Conservation (phyloP, 2,113 vertebrate genomes). For the Hassar affinis region DNA sequence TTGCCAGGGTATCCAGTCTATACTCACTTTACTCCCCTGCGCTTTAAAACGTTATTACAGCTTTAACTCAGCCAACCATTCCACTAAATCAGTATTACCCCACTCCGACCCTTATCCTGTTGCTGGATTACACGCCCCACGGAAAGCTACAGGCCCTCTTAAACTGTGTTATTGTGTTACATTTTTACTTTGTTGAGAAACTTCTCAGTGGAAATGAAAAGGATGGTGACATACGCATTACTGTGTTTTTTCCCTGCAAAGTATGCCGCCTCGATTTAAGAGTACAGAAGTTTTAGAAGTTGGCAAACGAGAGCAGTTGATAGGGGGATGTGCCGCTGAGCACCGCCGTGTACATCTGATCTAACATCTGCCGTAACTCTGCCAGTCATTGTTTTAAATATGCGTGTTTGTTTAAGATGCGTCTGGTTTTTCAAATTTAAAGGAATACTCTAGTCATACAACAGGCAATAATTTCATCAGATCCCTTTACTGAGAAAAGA, state of each 20-base stretch:
- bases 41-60: slow-evolving; percentile 52
- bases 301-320: slow-evolving; percentile 57
- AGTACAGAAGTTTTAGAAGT: slow-evolving; percentile 62
- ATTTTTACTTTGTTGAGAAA: slow-evolving; percentile 72
- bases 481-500: not conserved
- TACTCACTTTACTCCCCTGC: slow-evolving; percentile 5
- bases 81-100: slow-evolving; percentile 63
- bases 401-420: slow-evolving; percentile 11
- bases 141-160: slow-evolving; percentile 70
- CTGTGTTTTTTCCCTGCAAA: slow-evolving; percentile 71
- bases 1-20: not conserved
- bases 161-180: slow-evolving; percentile 76
- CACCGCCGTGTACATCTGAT: slow-evolving; percentile 22
- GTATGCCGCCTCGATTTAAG: slow-evolving; percentile 68
- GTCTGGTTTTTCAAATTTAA: not conserved
- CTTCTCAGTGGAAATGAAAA: slow-evolving; percentile 76
- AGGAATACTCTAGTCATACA: not conserved
- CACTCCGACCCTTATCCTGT: slow-evolving; percentile 55
- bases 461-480: not conserved
- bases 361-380: slow-evolving; percentile 27
- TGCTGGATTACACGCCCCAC: slow-evolving; percentile 65
- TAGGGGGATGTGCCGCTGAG: not conserved
- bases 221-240: slow-evolving; percentile 52
- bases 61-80: slow-evolving; percentile 42
- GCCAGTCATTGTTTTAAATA: slow-evolving; percentile 28